Evolutionary conservation across 2,797 vertebrate species (phyloP).

Genomic region (Potorous gilbertii): DNA sequence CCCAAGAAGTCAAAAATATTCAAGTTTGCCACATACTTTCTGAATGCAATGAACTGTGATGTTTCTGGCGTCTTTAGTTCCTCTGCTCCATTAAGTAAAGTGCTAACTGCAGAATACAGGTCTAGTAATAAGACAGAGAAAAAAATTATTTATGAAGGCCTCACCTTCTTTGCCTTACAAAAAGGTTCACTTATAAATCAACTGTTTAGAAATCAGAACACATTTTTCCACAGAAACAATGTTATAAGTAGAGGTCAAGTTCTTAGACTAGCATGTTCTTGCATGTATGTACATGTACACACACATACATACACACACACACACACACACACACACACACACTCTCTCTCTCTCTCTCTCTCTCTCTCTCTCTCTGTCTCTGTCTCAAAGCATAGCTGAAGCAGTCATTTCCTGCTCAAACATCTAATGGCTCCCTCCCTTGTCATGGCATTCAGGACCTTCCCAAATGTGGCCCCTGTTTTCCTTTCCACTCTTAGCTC

Average conservation of each 20-base stretch:
- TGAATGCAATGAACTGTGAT: conserved; percentile 92
- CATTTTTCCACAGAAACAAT: not conserved
- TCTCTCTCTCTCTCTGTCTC: no score
- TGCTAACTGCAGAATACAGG: conserved; percentile 83
- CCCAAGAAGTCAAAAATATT: not conserved
- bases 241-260: not conserved
- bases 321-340: no score
- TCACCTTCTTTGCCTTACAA: not conserved
- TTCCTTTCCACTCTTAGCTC: not conserved
- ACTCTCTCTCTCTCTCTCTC: no score
- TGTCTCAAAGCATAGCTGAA: not conserved
- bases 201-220: not conserved
- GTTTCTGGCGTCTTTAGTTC: conserved; percentile 83
- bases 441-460: not conserved
- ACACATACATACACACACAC: not conserved
- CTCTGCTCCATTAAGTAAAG: conserved; percentile 83
- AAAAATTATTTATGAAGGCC: conserved; percentile 23
- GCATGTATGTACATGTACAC: not conserved
- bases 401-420: not conserved
- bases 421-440: not conserved
- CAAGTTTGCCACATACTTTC: conserved; percentile 83
- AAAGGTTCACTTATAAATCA: not conserved
- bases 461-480: not conserved
- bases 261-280: not conserved
- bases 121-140: conserved; percentile 77